phyloP scores from a whole-genome alignment of 1,140 invertebrate species.

The Trichonephila inaurata region DNA sequence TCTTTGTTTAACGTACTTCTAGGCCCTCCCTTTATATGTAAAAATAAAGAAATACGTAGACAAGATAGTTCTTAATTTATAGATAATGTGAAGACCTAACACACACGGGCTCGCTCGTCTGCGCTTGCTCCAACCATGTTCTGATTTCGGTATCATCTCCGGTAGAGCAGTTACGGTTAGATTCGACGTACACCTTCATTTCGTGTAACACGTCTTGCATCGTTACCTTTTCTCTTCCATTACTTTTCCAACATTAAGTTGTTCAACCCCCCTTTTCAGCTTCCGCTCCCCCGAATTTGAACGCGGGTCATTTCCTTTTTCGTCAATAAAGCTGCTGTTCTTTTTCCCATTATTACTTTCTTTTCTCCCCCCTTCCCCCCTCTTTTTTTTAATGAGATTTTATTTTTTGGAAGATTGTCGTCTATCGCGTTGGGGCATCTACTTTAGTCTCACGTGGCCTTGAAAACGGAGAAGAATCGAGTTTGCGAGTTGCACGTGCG shows the following conservation, averaged over 20 bases:
- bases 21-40: too few relatives aligned
- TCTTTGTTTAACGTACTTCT: too few relatives aligned
- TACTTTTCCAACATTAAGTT: background rate
- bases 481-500: background rate
- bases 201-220: background rate
- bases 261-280: background rate
- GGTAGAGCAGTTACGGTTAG: background rate
- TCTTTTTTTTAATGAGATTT: background rate
- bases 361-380: background rate
- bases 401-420: background rate
- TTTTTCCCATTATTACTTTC: slow-evolving; percentile 33
- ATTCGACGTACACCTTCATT: background rate
- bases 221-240: slow-evolving; percentile 23
- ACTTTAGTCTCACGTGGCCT: background rate
- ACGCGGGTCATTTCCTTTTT: slow-evolving; percentile 34
- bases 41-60: too few relatives aligned
- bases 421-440: slow-evolving; percentile 24
- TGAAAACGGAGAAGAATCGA: slow-evolving; percentile 15
- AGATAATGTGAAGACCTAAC: too few relatives aligned
- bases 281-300: background rate
- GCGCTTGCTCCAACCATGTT: too few relatives aligned
- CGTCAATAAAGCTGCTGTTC: slow-evolving; percentile 25
- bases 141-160: too few relatives aligned
- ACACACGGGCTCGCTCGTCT: too few relatives aligned
- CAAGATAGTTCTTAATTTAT: too few relatives aligned